phyloP scores from a whole-genome alignment of 1,140 invertebrate species.

The Heliconius eleuchia region DNA sequence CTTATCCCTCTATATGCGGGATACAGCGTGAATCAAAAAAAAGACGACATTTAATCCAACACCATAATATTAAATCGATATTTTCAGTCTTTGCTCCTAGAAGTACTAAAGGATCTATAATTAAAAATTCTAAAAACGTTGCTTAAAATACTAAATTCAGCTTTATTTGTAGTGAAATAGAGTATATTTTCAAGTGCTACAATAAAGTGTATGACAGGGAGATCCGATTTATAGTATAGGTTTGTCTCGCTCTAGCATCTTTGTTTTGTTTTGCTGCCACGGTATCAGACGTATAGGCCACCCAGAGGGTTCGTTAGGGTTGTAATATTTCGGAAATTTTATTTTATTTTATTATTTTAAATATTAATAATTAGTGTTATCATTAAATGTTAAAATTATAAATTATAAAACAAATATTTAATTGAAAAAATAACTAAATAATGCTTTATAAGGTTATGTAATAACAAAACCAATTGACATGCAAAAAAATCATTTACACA shows the following conservation, averaged over 20 bases:
- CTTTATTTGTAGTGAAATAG: not conserved
- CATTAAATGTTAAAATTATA: not conserved
- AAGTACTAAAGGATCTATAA: conserved; percentile 11
- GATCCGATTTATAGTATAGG: not conserved
- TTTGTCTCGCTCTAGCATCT: conserved; percentile 45
- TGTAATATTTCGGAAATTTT: conserved; percentile 27
- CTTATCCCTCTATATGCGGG: not conserved
- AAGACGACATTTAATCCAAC: not conserved
- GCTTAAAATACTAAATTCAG: not conserved
- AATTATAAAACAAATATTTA: not conserved
- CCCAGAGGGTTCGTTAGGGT: conserved; percentile 57
- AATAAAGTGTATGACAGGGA: not conserved
- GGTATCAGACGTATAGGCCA: conserved; percentile 61
- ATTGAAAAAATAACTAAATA: too few species aligned
- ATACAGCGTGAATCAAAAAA: not conserved
- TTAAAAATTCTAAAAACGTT: not conserved
- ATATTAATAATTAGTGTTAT: not conserved
- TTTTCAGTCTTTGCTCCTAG: conserved; percentile 11
- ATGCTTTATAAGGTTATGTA: too few species aligned
- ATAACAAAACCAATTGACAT: too few species aligned
- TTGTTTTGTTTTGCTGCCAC: conserved; percentile 63
- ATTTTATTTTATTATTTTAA: not conserved
- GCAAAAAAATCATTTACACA: too few species aligned
- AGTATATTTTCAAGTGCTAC: not conserved
- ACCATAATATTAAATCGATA: conserved; percentile 4